Evolutionary conservation across 1,140 invertebrate species (phyloP).

Genomic region (Drosophila triauraria): DNA sequence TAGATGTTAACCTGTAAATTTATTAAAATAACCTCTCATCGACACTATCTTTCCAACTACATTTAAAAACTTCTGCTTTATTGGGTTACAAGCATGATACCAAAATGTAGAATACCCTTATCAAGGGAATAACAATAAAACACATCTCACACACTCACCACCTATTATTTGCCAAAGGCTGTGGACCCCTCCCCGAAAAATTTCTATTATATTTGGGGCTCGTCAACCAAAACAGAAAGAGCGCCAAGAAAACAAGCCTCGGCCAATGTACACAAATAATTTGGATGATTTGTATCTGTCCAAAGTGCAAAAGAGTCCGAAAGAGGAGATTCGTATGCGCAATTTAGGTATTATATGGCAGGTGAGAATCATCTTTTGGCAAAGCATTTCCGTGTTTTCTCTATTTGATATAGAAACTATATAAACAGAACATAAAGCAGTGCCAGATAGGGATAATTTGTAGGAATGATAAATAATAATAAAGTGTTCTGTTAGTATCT

Average conservation of each 20-base stretch:
- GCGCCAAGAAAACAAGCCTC: constrained; percentile 30
- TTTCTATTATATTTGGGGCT: constrained; percentile 46
- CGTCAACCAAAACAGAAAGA: constrained; percentile 39
- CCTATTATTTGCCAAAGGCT: constrained; percentile 37
- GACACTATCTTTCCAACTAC: too few relatives aligned
- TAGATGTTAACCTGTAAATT: not conserved
- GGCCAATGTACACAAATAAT: constrained; percentile 48
- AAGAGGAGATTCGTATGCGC: constrained; percentile 27
- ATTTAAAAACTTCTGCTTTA: too few relatives aligned
- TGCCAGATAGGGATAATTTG: too few relatives aligned
- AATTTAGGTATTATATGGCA: constrained; percentile 19
- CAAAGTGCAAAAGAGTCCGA: constrained; percentile 38
- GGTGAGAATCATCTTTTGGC: constrained; percentile 34
- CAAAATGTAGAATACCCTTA: not conserved
- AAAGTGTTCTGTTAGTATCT: not conserved
- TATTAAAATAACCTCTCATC: not conserved
- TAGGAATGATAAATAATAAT: not conserved
- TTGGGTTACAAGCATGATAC: not conserved
- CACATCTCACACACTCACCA: constrained; percentile 24
- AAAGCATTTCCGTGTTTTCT: constrained; percentile 36
- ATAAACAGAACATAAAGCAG: not conserved
- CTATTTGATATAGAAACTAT: not conserved
- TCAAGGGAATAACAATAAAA: constrained; percentile 18
- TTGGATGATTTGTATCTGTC: constrained; percentile 44
- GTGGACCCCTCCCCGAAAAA: constrained; percentile 30